phyloP scores from a whole-genome alignment of 2,797 vertebrate species.

The Danio jaintianensis region DNA sequence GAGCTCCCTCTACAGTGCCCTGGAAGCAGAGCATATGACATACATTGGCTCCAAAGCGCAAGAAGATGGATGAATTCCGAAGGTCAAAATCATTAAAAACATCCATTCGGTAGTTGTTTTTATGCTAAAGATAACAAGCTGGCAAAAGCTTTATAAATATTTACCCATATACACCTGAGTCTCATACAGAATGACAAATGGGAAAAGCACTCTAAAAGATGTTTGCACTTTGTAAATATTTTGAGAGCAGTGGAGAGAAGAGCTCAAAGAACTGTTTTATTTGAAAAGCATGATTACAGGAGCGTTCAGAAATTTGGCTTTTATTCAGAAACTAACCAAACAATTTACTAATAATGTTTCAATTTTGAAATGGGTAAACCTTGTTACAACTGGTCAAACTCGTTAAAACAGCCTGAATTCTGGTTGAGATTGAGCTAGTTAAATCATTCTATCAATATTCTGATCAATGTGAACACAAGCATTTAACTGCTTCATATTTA shows the following conservation, averaged over 20 bases:
- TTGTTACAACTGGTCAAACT: not conserved
- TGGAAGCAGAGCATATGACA: not conserved
- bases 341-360: not conserved
- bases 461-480: not conserved
- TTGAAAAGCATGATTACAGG: not conserved
- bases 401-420: not conserved
- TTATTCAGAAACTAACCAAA: not conserved
- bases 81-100: not conserved
- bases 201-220: not conserved
- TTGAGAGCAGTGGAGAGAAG: not conserved
- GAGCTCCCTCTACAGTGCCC: not conserved
- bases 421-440: not conserved
- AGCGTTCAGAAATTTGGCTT: not conserved
- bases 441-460: not conserved
- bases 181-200: not conserved
- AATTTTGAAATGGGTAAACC: not conserved
- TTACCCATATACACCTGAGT: not conserved
- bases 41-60: not conserved
- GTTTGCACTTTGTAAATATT: not conserved
- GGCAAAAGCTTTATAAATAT: not conserved
- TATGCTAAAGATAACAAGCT: not conserved
- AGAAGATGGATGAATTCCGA: not conserved
- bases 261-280: not conserved
- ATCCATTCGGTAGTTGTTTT: not conserved
- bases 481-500: not conserved